These are phyloP conservation scores for Lapara coniferarum DNA, from an alignment of 2,888 invertebrate species.

Conservation along the genomic window DNA sequence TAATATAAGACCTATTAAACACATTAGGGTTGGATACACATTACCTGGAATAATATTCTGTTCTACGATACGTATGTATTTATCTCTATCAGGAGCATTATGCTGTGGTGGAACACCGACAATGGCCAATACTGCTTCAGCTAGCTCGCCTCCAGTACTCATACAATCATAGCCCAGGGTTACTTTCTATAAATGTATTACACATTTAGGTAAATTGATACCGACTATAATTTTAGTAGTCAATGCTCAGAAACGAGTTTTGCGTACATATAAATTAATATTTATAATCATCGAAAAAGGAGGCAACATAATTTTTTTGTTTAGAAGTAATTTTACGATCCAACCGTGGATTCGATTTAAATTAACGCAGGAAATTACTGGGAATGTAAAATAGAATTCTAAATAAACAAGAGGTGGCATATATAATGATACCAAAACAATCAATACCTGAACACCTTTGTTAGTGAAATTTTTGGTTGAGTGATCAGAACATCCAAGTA, in stretches of 20 bases:
- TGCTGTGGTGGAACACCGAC: conserved; percentile 71
- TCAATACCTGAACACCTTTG: conserved; percentile 62
- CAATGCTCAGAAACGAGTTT: too few species aligned
- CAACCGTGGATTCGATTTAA: too few species aligned
- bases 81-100: conserved; percentile 62
- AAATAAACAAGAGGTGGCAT: too few species aligned
- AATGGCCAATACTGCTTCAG: conserved; percentile 57
- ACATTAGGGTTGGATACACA: neutral
- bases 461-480: conserved; percentile 53
- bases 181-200: conserved; percentile 52
- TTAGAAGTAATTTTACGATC: too few species aligned
- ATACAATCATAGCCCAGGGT: conserved; percentile 68
- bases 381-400: too few species aligned
- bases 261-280: too few species aligned
- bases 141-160: conserved; percentile 48
- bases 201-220: neutral
- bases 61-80: conserved; percentile 47
- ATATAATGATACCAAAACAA: too few species aligned
- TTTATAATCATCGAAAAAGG: too few species aligned
- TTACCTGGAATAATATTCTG: conserved; percentile 65
- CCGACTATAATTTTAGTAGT: too few species aligned
- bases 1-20: too few species aligned
- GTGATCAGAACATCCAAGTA: conserved; percentile 59
- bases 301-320: too few species aligned
- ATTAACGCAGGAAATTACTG: too few species aligned